Evolutionary conservation across 2,797 vertebrate species (phyloP), one percentile per base, ranked within the genome.

Genomic region (Acrossocheilus fasciatus): DNA sequence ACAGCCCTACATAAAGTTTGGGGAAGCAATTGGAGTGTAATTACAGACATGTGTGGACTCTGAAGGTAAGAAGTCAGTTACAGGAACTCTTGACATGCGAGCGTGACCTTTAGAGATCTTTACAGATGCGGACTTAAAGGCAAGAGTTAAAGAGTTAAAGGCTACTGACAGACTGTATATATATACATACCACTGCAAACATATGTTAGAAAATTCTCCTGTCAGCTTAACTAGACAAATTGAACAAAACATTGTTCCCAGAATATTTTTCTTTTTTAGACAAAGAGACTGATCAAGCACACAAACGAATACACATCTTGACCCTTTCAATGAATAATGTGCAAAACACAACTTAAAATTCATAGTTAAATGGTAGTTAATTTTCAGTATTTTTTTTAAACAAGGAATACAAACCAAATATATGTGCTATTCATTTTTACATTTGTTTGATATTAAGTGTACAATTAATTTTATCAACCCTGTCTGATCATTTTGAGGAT

Each of bases 31-130:
- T 62, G 72, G 84, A 62, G 77, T 78, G 73, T 88, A 91, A 91
- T 91, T 91, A 84, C 89, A 89, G 86, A 87, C 90, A 90, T 84
- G 85, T 91, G 90, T 89, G 88, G 75, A 79, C 87, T 87, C 75
- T 85, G 79, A 85, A 68, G 86, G 88, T 78, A 88, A 84, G 52
- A 88, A 85, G 81, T 83, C 85, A 88, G 83, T 73, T 80, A 57
- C 52, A 69, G 2, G 80, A 83, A 81, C 83, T 87, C 34, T 30
- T 73, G 88, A 80, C 66, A 87, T 59, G 68, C 54, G 52, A 59
- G 43, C 12, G 15, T 75, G 83, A 87, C 85, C 88, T 86, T 54
- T 68, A 20, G 76, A 88, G 88, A 90, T 86, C 82, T 90, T 64
- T 76, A 43, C 54, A 84, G 84, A 88, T 76, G 69, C 59, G 75